Conservation (phyloP, 2,888 invertebrate species). For the Rhagonycha fulva region DNA sequence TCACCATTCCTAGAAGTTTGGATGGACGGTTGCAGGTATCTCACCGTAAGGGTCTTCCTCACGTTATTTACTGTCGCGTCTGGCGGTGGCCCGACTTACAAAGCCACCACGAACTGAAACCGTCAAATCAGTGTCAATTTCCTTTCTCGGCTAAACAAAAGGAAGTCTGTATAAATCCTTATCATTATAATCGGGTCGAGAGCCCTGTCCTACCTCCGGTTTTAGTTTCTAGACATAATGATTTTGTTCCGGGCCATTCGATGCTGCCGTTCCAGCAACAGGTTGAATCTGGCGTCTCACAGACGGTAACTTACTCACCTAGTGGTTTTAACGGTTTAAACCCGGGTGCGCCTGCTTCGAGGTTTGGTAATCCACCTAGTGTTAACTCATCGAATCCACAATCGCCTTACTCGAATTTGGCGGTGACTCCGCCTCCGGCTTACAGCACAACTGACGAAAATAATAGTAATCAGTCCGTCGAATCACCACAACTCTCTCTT, state of each 20-base stretch:
- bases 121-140: conserved; percentile 91
- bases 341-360: conserved; percentile 65
- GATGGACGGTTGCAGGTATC: conserved; percentile 97
- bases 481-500: conserved; percentile 43
- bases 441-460: conserved; percentile 88
- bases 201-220: conserved; percentile 97
- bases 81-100: conserved; percentile 99
- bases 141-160: conserved; percentile 97
- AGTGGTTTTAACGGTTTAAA: conserved; percentile 73
- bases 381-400: conserved; percentile 62
- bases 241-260: conserved; percentile 91
- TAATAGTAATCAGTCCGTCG: conserved; percentile 52
- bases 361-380: conserved; percentile 68
- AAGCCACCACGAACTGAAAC: conserved; percentile 97
- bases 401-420: conserved; percentile 77
- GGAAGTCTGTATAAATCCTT: conserved; percentile 99
- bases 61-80: conserved; percentile 98
- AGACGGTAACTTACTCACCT: conserved; percentile 87
- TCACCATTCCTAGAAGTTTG: conserved; percentile 95
- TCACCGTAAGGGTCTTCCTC: conserved; percentile 96
- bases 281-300: conserved; percentile 90
- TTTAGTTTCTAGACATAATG: conserved; percentile 94
- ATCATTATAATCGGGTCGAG: conserved; percentile 97
- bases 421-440: conserved; percentile 95
- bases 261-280: conserved; percentile 85